Conservation (phyloP, 2,888 invertebrate genomes). For the Diplolepis rosae region DNA sequence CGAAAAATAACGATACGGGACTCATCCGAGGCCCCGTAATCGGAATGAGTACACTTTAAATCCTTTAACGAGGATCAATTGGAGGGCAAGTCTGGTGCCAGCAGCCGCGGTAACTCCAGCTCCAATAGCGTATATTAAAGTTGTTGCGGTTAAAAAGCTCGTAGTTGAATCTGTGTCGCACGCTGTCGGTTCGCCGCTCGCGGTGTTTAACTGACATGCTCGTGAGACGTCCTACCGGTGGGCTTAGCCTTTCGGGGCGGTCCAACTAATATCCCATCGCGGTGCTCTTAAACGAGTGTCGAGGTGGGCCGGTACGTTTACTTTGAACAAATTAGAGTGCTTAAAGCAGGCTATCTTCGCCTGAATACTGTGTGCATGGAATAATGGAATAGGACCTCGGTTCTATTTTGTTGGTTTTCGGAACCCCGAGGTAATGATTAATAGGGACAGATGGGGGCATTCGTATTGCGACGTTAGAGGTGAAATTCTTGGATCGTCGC, state of each 20-base stretch:
- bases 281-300: slow-evolving; percentile 73
- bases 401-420: slow-evolving; percentile 80
- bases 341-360: slow-evolving; percentile 77
- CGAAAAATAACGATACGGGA: slow-evolving; percentile 81
- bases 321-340: slow-evolving; percentile 81
- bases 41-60: slow-evolving; percentile 74
- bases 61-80: slow-evolving; percentile 79
- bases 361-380: slow-evolving; percentile 78
- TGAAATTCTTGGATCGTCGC: slow-evolving; percentile 82
- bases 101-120: slow-evolving; percentile 84
- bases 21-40: slow-evolving; percentile 69
- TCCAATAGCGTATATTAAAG: slow-evolving; percentile 79
- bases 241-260: slow-evolving; percentile 66
- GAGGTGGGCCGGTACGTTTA: slow-evolving; percentile 76
- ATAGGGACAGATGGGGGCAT: slow-evolving; percentile 80
- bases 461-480: slow-evolving; percentile 80
- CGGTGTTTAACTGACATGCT: not conserved
- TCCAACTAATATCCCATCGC: slow-evolving; percentile 67
- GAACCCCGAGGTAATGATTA: slow-evolving; percentile 78
- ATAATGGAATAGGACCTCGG: slow-evolving; percentile 82
- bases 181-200: slow-evolving; percentile 75
- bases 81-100: slow-evolving; percentile 83
- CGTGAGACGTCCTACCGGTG: slow-evolving; percentile 58
- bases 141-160: slow-evolving; percentile 82
- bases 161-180: slow-evolving; percentile 76